A percentile compares a stretch with the other conserved stretches of the same genome.
These are phyloP conservation scores for Tethya wilhelma DNA, from an alignment of 37 sponge, comb jelly and placozoan genomes.

Conservation along the genomic window DNA sequence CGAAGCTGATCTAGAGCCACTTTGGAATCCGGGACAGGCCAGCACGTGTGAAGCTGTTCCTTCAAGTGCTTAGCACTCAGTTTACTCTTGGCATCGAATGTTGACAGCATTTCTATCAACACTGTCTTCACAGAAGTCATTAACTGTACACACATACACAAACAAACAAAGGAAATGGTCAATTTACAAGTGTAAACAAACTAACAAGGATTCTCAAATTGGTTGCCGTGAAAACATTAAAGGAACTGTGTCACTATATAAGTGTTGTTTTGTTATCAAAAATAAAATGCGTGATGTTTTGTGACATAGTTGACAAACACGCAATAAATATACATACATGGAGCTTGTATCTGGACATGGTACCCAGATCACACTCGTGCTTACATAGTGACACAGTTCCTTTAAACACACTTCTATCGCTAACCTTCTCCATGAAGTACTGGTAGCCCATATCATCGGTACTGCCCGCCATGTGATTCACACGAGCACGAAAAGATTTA, in stretches of 20 bases:
- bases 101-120: conserved; percentile 74
- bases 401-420: neutral
- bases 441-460: conserved; percentile 72
- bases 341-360: neutral
- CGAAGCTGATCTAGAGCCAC: conserved; percentile 49
- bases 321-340: neutral
- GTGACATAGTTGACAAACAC: neutral
- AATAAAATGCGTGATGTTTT: neutral
- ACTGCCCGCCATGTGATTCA: conserved; percentile 47
- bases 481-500: conserved; percentile 27
- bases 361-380: neutral
- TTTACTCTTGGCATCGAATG: conserved; percentile 67
- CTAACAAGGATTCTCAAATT: too few species aligned
- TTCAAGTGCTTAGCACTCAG: conserved; percentile 68
- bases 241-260: neutral
- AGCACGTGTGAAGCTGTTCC: conserved; percentile 69
- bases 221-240: neutral
- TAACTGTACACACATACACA: conserved; percentile 24
- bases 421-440: conserved; percentile 74
- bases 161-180: neutral
- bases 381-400: neutral
- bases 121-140: conserved; percentile 74
- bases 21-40: conserved; percentile 71
- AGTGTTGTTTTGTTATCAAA: neutral
- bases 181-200: too few species aligned